Evolutionary conservation across 2,888 invertebrate genomes (phyloP).

Genomic region (Magallana nippona): DNA sequence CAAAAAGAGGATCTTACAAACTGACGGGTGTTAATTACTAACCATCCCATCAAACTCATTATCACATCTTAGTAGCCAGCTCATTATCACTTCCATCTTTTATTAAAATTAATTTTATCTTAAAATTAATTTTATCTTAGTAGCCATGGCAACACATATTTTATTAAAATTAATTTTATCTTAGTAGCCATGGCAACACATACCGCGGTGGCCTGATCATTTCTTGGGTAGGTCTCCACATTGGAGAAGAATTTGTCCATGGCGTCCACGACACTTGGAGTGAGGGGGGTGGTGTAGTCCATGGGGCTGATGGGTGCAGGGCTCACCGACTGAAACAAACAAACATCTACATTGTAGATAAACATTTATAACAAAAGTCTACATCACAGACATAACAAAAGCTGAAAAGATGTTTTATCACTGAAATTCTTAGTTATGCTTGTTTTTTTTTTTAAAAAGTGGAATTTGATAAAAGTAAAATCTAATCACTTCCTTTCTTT

Average conservation of each 20-base stretch:
- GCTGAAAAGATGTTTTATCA: no score
- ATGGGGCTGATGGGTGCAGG: conserved; percentile 56
- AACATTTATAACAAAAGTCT: background rate
- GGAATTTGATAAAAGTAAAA: no score
- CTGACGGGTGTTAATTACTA: no score
- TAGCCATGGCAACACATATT: background rate
- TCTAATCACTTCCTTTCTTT: no score
- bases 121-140: background rate
- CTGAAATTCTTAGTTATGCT: no score
- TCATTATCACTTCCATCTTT: background rate
- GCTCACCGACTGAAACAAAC: conserved; percentile 52
- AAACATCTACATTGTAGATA: background rate
- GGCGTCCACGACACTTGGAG: conserved; percentile 57
- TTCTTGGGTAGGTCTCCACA: conserved; percentile 47
- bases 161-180: background rate
- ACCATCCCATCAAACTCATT: no score
- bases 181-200: background rate
- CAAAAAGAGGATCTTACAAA: no score
- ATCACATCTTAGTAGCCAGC: no score
- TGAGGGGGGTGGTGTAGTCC: conserved; percentile 60
- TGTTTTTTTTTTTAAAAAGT: no score
- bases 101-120: no score
- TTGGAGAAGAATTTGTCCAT: conserved; percentile 66
- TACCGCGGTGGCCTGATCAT: background rate
- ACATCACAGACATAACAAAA: background rate